Evolutionary conservation across 1,140 invertebrate genomes (phyloP).

Genomic region (Spodoptera frugiperda): DNA sequence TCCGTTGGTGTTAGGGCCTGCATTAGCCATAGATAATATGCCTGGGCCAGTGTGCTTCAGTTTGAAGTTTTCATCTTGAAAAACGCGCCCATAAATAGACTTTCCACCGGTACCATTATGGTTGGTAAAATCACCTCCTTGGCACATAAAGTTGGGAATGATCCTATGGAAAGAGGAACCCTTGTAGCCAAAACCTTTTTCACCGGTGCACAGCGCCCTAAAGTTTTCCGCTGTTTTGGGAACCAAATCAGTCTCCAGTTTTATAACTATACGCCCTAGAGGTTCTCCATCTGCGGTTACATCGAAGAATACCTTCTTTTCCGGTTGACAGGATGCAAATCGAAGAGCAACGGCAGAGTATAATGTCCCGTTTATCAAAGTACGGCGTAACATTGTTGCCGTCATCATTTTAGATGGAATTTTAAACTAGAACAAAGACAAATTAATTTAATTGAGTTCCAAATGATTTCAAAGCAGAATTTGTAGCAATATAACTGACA

Average conservation of each 20-base stretch:
- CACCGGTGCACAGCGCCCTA: constrained; percentile 92
- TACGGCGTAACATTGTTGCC: constrained; percentile 61
- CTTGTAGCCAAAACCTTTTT: constrained; percentile 93
- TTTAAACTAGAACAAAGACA: background rate
- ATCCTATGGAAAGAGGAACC: constrained; percentile 93
- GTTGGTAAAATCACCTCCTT: constrained; percentile 92
- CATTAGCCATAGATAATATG: constrained; percentile 92
- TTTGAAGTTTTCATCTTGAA: constrained; percentile 94
- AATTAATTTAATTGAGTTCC: background rate
- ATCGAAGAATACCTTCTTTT: constrained; percentile 81
- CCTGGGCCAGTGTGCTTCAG: constrained; percentile 91
- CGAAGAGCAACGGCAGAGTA: constrained; percentile 77
- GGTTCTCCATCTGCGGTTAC: constrained; percentile 89
- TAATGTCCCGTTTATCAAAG: constrained; percentile 72
- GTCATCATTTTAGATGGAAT: constrained; percentile 53
- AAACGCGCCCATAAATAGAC: constrained; percentile 92
- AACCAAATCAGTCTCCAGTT: constrained; percentile 90
- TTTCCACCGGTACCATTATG: constrained; percentile 93
- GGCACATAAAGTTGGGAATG: constrained; percentile 95
- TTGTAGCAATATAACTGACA: too few relatives aligned
- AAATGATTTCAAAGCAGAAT: too few relatives aligned
- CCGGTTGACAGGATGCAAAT: constrained; percentile 76
- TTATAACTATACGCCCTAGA: constrained; percentile 90
- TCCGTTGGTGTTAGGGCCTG: constrained; percentile 93
- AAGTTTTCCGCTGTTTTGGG: constrained; percentile 94